phyloP scores from a whole-genome alignment of 2,113 vertebrate genomes.

The Tragelaphus scriptus region DNA sequence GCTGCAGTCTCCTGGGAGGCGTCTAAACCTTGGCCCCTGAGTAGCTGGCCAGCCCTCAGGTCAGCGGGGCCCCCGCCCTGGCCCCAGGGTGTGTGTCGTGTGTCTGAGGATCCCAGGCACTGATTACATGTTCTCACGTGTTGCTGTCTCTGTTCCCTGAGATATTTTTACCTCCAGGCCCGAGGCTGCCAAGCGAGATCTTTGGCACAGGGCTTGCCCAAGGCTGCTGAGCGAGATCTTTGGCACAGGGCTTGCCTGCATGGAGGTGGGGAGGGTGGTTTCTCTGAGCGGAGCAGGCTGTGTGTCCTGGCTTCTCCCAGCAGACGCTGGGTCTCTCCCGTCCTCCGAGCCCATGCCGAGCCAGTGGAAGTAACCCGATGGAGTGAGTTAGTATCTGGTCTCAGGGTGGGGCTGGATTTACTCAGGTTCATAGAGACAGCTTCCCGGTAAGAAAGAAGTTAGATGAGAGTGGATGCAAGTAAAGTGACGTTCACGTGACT shows the following conservation, averaged over 20 bases:
- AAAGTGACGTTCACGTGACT: rapidly evolving
- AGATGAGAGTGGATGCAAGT: rapidly evolving
- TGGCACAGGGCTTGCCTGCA: rapidly evolving
- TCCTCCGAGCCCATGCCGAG: rapidly evolving
- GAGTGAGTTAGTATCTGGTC: neutral
- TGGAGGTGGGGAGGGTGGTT: neutral
- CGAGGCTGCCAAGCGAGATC: neutral
- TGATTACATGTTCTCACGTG: rapidly evolving
- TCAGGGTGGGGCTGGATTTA: rapidly evolving
- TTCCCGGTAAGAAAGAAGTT: neutral
- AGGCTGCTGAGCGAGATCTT: neutral
- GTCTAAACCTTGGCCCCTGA: neutral
- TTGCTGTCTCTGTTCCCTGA: neutral
- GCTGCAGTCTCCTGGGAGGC: neutral
- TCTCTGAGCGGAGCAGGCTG: rapidly evolving
- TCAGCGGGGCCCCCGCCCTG: neutral
- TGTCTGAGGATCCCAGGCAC: neutral
- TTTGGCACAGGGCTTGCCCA: neutral
- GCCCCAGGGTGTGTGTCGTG: rapidly evolving
- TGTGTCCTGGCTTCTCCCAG: no score
- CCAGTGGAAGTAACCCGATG: no score
- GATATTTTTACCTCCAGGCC: neutral
- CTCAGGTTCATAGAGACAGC: neutral
- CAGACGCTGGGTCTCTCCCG: neutral
- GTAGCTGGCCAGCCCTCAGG: neutral